A percentile compares a stretch with the other conserved stretches of the same genome.
phyloP scores from a whole-genome alignment of 1,140 invertebrate species.

The Apis florea region DNA sequence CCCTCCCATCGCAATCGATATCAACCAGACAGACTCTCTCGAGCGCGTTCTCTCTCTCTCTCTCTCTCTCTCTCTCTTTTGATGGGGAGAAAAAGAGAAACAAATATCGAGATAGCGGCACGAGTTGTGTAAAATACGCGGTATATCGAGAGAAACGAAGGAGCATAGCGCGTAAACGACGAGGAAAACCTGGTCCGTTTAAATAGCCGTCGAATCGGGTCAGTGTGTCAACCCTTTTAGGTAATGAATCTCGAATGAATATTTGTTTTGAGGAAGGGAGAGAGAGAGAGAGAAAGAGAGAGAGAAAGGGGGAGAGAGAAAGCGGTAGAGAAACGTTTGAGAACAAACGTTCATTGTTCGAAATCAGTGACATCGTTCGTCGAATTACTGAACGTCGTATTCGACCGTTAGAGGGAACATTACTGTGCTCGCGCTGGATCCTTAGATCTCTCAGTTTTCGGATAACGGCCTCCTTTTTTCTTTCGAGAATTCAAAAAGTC shows the following conservation, averaged over 20 bases:
- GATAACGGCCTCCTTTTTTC: background rate
- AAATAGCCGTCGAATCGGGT: slow-evolving; percentile 26
- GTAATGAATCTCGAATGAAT: slow-evolving; percentile 58
- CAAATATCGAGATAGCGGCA: slow-evolving; percentile 31
- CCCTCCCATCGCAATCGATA: slow-evolving; percentile 19
- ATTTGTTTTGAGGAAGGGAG: slow-evolving; percentile 11
- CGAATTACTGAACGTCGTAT: slow-evolving; percentile 21
- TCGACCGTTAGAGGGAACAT: slow-evolving; percentile 1
- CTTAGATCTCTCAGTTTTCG: background rate
- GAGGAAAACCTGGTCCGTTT: slow-evolving; percentile 26
- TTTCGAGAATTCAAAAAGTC: background rate
- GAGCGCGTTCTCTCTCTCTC: background rate
- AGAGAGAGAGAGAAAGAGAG: too few relatives aligned
- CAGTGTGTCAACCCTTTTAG: slow-evolving; percentile 55
- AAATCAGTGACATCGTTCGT: slow-evolving; percentile 29
- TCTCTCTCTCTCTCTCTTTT: background rate
- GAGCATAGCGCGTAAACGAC: slow-evolving; percentile 15
- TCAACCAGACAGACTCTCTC: background rate
- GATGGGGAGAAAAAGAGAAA: slow-evolving; percentile 11
- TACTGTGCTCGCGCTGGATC: background rate
- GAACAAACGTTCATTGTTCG: slow-evolving; percentile 22
- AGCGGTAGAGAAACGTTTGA: slow-evolving; percentile 6
- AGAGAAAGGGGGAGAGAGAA: background rate
- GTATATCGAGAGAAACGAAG: slow-evolving; percentile 37
- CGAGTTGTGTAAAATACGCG: slow-evolving; percentile 27